These are phyloP conservation scores for Caenorhabditis brenneri DNA, from an alignment of 1,140 invertebrate species.

Conservation along the genomic window DNA sequence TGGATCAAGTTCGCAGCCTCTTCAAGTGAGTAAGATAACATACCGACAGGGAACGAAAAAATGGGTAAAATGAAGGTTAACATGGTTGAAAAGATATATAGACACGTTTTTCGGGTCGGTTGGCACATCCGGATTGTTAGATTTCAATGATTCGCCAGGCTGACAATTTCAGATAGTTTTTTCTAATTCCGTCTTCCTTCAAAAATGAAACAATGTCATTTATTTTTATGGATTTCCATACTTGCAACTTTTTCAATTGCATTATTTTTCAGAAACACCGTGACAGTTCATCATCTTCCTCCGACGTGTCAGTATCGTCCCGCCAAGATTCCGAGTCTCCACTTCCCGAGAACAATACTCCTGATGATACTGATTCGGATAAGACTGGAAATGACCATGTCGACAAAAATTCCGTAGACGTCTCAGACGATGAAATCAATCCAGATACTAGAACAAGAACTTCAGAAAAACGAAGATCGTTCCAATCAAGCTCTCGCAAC, in stretches of 20 bases:
- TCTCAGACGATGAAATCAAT: not conserved
- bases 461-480: not conserved
- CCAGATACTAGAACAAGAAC: too few relatives aligned
- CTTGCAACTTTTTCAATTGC: too few relatives aligned
- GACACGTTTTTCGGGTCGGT: too few relatives aligned
- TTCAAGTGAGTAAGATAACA: not conserved
- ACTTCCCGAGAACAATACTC: not conserved
- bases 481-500: not conserved
- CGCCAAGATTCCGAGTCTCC: not conserved
- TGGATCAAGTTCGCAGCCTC: conserved; percentile 3
- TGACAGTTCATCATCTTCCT: not conserved
- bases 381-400: not conserved
- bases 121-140: too few relatives aligned
- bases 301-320: not conserved
- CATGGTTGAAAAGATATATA: too few relatives aligned
- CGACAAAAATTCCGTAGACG: not conserved
- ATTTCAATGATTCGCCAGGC: too few relatives aligned
- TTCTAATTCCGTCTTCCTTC: too few relatives aligned
- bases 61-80: too few relatives aligned
- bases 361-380: not conserved
- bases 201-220: too few relatives aligned
- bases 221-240: too few relatives aligned
- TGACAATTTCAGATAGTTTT: too few relatives aligned
- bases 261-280: not conserved
- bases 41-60: too few relatives aligned